phyloP scores from a whole-genome alignment of 2,888 invertebrate species.

The Apocheima hispidaria region DNA sequence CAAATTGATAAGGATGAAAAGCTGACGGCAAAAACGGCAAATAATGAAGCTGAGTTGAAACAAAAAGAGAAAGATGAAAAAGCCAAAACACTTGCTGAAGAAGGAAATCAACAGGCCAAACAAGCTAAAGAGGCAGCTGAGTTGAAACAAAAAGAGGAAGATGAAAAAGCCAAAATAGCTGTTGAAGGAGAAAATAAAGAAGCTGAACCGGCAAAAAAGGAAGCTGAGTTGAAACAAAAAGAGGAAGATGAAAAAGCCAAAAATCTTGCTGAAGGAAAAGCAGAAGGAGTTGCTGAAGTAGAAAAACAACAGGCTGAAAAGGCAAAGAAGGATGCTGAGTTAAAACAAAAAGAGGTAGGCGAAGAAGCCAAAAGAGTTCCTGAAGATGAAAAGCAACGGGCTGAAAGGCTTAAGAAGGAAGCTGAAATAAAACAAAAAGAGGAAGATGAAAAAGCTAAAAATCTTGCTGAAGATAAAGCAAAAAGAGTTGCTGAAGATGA shows the following conservation, averaged over 20 bases:
- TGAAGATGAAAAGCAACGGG: conserved; percentile 1
- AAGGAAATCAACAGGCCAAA: neutral
- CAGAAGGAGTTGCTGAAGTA: neutral
- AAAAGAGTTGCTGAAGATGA: conserved; percentile 4
- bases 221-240: conserved; percentile 18
- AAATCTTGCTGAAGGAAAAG: neutral
- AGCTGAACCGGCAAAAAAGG: neutral
- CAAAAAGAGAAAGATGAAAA: conserved; percentile 34
- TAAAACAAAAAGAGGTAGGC: conserved; percentile 21
- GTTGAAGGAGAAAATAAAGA: neutral
- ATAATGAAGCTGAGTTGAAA: neutral
- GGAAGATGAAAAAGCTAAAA: neutral
- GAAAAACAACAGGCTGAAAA: conserved; percentile 18
- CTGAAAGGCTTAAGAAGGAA: conserved; percentile 16
- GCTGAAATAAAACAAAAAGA: conserved; percentile 17
- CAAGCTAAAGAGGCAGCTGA: neutral
- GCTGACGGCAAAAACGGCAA: conserved; percentile 10
- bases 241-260: conserved; percentile 30
- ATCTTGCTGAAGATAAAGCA: too few relatives aligned
- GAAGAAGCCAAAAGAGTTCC: neutral
- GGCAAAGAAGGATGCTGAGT: conserved; percentile 20
- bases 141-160: conserved; percentile 26
- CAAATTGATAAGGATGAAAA: conserved; percentile 12
- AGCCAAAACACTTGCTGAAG: conserved; percentile 1
- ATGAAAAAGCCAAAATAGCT: conserved; percentile 20